Conservation (phyloP, 2,797 vertebrate species). For the Silurus aristotelis region DNA sequence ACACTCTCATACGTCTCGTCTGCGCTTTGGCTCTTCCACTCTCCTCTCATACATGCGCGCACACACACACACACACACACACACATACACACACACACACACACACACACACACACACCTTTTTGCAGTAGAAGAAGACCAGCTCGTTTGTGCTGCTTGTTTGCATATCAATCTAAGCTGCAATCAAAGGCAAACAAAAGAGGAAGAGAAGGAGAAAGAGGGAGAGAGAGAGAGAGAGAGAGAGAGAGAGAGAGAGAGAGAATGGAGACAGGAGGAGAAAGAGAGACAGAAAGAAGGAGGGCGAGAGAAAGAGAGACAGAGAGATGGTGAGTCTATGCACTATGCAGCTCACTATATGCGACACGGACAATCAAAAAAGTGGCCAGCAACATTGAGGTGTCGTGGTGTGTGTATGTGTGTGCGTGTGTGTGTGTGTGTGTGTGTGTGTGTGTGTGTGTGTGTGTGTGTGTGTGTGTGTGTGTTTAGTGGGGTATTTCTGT, state of each 20-base stretch:
- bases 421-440: background rate
- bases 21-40: background rate
- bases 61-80: background rate
- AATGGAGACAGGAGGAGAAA: too few species aligned
- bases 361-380: background rate
- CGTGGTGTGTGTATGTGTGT: background rate
- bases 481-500: background rate
- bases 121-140: background rate
- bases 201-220: background rate
- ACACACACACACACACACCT: conserved; percentile 30
- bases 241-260: too few species aligned
- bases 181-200: conserved; percentile 35
- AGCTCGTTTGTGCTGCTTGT: conserved; percentile 11
- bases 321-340: background rate
- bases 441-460: background rate
- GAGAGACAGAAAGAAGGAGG: too few species aligned
- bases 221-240: background rate
- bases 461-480: background rate
- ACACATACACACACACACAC: conserved; percentile 18
- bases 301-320: too few species aligned
- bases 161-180: conserved; percentile 48
- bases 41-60: background rate
- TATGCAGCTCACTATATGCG: background rate
- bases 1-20: background rate
- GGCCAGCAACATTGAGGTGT: background rate